Base-by-base conservation (phyloP, 2,888 invertebrate species). In the Calameuta filiformis region DNA sequence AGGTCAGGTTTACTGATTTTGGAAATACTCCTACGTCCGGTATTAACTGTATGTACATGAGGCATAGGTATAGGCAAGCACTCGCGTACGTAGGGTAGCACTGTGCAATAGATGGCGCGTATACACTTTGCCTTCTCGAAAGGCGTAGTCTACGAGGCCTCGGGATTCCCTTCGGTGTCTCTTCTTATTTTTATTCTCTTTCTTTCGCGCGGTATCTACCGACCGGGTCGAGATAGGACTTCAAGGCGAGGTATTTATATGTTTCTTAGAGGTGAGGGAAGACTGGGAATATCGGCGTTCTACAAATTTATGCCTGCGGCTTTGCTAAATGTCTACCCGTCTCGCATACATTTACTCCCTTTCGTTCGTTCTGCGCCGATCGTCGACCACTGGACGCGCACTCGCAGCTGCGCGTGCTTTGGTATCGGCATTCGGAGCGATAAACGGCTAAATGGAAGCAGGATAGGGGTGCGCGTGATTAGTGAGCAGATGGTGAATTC, bases 301-400 rank as follows among this genome's bases (percentile, higher is more conserved):
- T 83, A 86, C 84, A 88, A 88, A 87, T 88, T 88, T 87, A 89
- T 88, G 85, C 86, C 83, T 85, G 82, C 84, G 85, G 83, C 82
- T 85, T 56, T 83, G 85, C 85, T 87, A 88, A 87, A 88, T 84
- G 86, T 87, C 84, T 81, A 79, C 82, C 56, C 81, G 78, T 81
- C 82, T 82, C 78, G 85, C 83, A 85, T 85, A 84, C 84, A 82
- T 86, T 87, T 85, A 80, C 80, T 76, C 75, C 79, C 68, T 35
- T 68, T 33, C 56, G 75, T 40, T 37, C 68, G 23, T 40, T 33
- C 15, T 37, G 31, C 77, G 73, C n/a, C 34, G 31, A 31, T 76
- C 69, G 74, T 31, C 75, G 15, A 23, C 15, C 31, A 35, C 15
- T 30, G 69, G 75, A 78, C 76, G 56, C 68, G 75, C 31, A 68